These are phyloP conservation scores for Platanista minor DNA, from an alignment of 2,113 vertebrate genomes.

Conservation along the genomic window DNA sequence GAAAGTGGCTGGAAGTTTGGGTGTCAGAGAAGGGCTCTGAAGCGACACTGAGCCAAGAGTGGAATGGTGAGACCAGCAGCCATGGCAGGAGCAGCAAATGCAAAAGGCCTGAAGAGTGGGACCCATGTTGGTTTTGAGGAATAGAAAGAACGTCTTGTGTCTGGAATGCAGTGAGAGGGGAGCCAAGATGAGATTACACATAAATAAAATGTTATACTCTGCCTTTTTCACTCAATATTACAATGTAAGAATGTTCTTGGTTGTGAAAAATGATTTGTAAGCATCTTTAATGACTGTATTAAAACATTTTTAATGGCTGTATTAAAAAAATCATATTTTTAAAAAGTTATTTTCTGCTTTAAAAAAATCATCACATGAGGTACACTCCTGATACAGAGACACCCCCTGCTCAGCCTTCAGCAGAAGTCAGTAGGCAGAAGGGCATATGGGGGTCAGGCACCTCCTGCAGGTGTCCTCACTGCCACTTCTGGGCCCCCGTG, in stretches of 20 bases:
- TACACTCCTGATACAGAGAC: not conserved
- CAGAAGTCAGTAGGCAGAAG: not conserved
- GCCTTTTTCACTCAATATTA: not conserved
- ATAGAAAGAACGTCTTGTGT: not conserved
- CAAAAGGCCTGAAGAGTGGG: not conserved
- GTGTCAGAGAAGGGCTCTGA: not conserved
- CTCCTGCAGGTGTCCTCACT: not conserved
- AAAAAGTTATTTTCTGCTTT: not conserved
- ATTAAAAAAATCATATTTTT: slow-evolving; percentile 7
- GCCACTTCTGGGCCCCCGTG: not conserved
- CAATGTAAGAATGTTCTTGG: not conserved
- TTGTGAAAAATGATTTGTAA: slow-evolving; percentile 20
- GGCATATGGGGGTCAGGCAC: not conserved
- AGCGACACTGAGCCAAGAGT: not conserved
- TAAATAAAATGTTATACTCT: not conserved
- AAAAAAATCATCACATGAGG: not conserved
- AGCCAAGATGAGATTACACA: not conserved
- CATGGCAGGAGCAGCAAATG: not conserved
- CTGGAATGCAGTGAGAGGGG: not conserved
- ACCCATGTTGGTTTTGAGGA: not conserved
- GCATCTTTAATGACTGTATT: slow-evolving; percentile 40
- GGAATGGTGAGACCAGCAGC: not conserved
- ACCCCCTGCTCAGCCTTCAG: not conserved
- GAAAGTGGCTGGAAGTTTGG: not conserved
- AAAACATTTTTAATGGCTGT: slow-evolving; percentile 41